phyloP scores from a whole-genome alignment of 2,797 vertebrate genomes.

The Myotis pilosus region DNA sequence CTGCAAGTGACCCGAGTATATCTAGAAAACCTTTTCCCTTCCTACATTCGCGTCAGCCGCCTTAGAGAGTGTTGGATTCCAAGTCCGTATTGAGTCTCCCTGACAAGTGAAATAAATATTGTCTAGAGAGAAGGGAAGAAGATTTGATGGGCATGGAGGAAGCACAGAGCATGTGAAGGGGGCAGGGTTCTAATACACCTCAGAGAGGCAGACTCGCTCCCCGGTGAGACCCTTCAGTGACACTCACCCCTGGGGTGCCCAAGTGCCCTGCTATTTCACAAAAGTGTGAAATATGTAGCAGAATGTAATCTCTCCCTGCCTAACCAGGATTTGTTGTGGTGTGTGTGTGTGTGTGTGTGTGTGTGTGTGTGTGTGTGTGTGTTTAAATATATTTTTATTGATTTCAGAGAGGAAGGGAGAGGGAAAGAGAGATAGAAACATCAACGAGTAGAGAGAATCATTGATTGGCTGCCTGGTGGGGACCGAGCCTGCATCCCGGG shows the following conservation, averaged over 20 bases:
- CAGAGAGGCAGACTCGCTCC: not conserved
- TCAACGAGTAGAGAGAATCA: no score
- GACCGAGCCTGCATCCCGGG: no score
- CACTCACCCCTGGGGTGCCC: no score
- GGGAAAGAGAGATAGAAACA: no score
- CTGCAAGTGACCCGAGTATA: not conserved
- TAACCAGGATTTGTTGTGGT: not conserved
- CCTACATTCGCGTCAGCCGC: constrained; percentile 1
- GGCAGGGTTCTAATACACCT: not conserved
- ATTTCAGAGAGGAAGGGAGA: no score
- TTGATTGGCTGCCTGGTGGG: no score
- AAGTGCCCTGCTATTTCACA: not conserved
- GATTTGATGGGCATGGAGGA: not conserved
- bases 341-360: no score
- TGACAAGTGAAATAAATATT: not conserved
- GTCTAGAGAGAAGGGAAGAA: not conserved
- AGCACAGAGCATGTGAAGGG: not conserved
- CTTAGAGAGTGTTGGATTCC: not conserved
- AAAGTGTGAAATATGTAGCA: not conserved
- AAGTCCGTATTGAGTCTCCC: not conserved
- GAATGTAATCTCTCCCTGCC: not conserved
- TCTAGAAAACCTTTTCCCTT: not conserved
- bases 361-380: no score
- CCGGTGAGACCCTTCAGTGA: not conserved
- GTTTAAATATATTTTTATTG: no score